phyloP scores from a whole-genome alignment of 53 echinoderm and acorn worm species.

The Pentamera pediparva region DNA sequence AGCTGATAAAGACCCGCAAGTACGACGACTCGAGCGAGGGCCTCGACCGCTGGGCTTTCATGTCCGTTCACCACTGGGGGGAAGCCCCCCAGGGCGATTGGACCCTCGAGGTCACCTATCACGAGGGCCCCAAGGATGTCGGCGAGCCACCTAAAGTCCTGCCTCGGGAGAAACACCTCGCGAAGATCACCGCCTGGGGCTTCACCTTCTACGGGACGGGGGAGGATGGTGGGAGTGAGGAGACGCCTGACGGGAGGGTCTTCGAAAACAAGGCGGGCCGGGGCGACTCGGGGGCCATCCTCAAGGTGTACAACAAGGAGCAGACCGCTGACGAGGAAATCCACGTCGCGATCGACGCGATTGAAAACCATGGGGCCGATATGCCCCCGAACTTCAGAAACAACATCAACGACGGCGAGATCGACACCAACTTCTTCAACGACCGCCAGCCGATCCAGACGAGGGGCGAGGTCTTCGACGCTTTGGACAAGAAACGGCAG shows the following conservation, averaged over 20 bases:
- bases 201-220: slow-evolving; percentile 68
- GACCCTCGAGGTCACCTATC: slow-evolving; percentile 51
- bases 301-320: slow-evolving; percentile 72
- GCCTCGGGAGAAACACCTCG: slow-evolving; percentile 45
- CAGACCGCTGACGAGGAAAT: slow-evolving; percentile 80
- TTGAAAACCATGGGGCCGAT: slow-evolving; percentile 45
- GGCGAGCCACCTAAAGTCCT: slow-evolving; percentile 28
- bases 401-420: slow-evolving; percentile 59
- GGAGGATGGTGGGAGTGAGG: background rate
- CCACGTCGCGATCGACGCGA: slow-evolving; percentile 49
- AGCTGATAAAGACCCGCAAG: slow-evolving; percentile 59
- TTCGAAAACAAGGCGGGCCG: slow-evolving; percentile 31
- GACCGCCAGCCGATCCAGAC: slow-evolving; percentile 18
- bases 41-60: slow-evolving; percentile 67
- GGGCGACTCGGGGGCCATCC: slow-evolving; percentile 51
- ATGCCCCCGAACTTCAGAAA: slow-evolving; percentile 71
- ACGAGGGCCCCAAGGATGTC: background rate
- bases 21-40: slow-evolving; percentile 49
- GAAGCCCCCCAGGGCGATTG: slow-evolving; percentile 71
- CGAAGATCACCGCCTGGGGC: slow-evolving; percentile 23
- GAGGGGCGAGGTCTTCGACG: slow-evolving; percentile 9
- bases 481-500: background rate
- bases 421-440: slow-evolving; percentile 51
- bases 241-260: background rate
- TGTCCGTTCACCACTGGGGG: slow-evolving; percentile 97